A percentile compares a stretch with the other conserved stretches of the same genome.
These are phyloP conservation scores for Tipula confusa DNA, from an alignment of 2,888 invertebrate genomes.

Conservation along the genomic window DNA sequence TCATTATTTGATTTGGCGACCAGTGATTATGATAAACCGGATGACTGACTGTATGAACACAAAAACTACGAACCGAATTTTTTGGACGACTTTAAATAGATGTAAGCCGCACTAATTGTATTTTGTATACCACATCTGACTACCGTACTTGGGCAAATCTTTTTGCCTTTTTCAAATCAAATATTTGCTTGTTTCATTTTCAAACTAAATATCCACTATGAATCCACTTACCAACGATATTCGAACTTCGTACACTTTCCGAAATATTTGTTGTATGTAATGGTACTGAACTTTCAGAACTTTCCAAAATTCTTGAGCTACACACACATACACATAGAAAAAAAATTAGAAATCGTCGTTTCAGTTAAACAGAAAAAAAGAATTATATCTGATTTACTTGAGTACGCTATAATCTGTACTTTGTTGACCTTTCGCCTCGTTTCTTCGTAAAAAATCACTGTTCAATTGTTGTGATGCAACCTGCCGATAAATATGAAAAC, in stretches of 20 bases:
- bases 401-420: neutral
- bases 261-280: neutral
- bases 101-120: too few species aligned
- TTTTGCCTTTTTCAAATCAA: too few species aligned
- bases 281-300: neutral
- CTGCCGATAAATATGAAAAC: neutral
- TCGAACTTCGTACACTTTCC: neutral
- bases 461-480: neutral
- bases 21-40: too few species aligned
- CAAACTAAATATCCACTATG: too few species aligned
- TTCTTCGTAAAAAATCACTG: neutral
- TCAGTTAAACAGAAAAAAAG: neutral
- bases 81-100: too few species aligned
- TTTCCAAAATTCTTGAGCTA: neutral
- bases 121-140: too few species aligned
- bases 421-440: neutral
- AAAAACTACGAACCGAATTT: too few species aligned
- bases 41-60: too few species aligned
- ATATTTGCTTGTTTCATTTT: too few species aligned
- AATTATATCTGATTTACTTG: neutral
- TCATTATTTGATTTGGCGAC: too few species aligned
- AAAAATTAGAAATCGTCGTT: too few species aligned
- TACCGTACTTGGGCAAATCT: too few species aligned
- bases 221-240: neutral
- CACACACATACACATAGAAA: neutral